Conservation (phyloP, 2,797 vertebrate species). For the Alfaro cultratus region DNA sequence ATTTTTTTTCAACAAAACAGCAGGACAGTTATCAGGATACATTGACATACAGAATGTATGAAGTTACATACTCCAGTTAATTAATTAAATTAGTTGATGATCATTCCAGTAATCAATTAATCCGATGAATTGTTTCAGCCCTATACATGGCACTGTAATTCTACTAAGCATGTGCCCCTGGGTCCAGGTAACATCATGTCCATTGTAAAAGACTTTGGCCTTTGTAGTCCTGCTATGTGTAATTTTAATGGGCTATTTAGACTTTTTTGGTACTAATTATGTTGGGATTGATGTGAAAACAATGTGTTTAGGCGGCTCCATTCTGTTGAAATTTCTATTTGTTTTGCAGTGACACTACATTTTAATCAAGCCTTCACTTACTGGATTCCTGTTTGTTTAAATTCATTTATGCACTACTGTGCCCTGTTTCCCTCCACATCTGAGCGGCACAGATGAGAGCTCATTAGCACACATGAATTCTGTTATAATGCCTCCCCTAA, state of each 20-base stretch:
- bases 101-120: too few relatives aligned
- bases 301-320: neutral
- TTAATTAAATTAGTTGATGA: too few relatives aligned
- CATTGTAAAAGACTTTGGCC: neutral
- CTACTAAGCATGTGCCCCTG: neutral
- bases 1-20: too few relatives aligned
- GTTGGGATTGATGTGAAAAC: neutral
- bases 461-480: conserved; percentile 59
- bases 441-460: conserved; percentile 32
- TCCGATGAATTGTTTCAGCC: too few relatives aligned
- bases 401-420: conserved; percentile 21
- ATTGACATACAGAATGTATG: too few relatives aligned
- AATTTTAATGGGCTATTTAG: neutral
- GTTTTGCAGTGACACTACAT: neutral
- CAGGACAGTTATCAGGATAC: too few relatives aligned
- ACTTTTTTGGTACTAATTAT: neutral
- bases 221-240: neutral
- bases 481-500: conserved; percentile 53
- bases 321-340: neutral
- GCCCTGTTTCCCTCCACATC: conserved; percentile 27
- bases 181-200: neutral
- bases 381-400: conserved; percentile 21
- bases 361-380: conserved; percentile 3
- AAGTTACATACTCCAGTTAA: too few relatives aligned
- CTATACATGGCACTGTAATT: neutral